Base-by-base conservation (phyloP, 1,140 invertebrate genomes). In the Marisa cornuarietis region DNA sequence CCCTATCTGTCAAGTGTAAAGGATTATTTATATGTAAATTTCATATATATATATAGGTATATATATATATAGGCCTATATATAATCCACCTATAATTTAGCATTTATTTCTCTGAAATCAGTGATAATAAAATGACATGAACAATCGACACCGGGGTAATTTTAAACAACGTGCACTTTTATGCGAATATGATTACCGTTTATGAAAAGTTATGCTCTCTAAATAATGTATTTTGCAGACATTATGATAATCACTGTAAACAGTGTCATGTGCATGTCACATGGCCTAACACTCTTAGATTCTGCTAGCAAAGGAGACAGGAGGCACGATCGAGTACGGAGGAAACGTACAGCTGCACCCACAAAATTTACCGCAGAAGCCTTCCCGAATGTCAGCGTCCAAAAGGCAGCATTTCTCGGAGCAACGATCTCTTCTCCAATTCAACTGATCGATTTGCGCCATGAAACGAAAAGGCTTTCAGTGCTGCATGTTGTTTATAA, bases 401-500 rank as follows among this genome's bases (percentile, higher is more conserved):
- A 42, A 22, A 24, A 68, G 11, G 66, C 66, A 68, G n/a, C 66
- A 42, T 26, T 24, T 42, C n/a, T 24, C 22, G 11, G 11, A 26
- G 66, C n/a, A 24, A 68, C n/a, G 22, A 68, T 26, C 66, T 22
- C n/a, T 16, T 7, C 66, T 24, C 66, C 66, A 42, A 68, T 68
- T 68, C 66, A 24, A 68, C n/a, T 13, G 31, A 68, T 68, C n/a
- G 31, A 42, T 24, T 68, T 42, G 31, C 66, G n/a, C n/a, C n/a
- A 42, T 16, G n/a, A 68, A 42, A 42, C 66, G 11, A 68, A 68
- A 68, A 6, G n/a, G 31, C 3, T 42, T 22, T 22, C 13, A 68
- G 11, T 68, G n/a, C 66, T 71, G 69, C 76, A 78, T 73, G 73
- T 74, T 78, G 49, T 74, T 73, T 26, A 83, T 83, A 83, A 83